Conservation (phyloP, 2,113 vertebrate genomes). For the Melanocharis versteri region DNA sequence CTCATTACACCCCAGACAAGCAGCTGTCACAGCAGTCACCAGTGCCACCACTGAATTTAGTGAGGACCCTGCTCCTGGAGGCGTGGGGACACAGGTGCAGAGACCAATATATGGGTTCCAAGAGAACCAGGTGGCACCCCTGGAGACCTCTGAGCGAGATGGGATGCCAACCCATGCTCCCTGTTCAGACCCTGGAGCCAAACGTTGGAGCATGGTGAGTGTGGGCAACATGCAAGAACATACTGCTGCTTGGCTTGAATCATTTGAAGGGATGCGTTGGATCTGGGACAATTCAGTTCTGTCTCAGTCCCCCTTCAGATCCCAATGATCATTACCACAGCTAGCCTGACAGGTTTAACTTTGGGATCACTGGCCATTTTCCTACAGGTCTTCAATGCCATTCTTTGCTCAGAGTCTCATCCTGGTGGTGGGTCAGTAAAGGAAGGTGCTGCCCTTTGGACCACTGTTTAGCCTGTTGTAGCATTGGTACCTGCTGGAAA, state of each 20-base stretch:
- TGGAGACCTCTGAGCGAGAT: neutral
- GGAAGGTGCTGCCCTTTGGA: neutral
- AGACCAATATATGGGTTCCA: neutral
- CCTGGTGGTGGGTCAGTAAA: neutral
- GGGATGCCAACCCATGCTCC: neutral
- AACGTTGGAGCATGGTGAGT: accelerated
- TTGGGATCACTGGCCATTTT: neutral
- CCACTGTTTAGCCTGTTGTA: neutral
- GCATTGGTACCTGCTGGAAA: neutral
- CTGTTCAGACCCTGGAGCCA: neutral
- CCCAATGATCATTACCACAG: neutral
- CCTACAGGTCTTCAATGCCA: neutral
- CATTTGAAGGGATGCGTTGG: neutral
- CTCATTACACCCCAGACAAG: neutral
- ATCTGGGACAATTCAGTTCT: neutral
- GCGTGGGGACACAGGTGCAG: neutral
- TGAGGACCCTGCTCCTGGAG: neutral
- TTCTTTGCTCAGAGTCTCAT: neutral
- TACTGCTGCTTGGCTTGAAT: neutral
- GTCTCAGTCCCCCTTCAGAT: neutral
- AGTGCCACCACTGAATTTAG: neutral
- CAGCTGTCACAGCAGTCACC: neutral
- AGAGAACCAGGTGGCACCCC: neutral
- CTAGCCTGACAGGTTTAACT: neutral
- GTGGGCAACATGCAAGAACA: neutral